Evolutionary conservation across 2,888 invertebrate genomes (phyloP).

Genomic region (Pyrrhia umbra): DNA sequence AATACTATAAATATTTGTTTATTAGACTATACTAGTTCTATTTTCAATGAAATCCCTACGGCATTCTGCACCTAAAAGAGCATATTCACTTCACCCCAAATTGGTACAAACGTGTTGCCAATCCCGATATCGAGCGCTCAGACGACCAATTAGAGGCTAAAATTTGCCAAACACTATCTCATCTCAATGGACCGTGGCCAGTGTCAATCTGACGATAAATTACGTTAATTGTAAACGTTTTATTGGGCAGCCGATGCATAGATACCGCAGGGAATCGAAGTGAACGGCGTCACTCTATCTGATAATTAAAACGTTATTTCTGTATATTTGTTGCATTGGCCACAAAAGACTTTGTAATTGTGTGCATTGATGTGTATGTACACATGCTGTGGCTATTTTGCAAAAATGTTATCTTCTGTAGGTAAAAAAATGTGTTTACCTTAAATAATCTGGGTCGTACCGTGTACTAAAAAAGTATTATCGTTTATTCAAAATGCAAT

Average conservation of each 20-base stretch:
- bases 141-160: conserved; percentile 50
- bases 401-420: not conserved
- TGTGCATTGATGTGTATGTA: not conserved
- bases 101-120: conserved; percentile 26
- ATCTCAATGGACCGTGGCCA: conserved; percentile 52
- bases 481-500: conserved; percentile 45
- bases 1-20: not conserved
- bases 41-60: not conserved
- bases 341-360: conserved; percentile 23
- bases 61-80: conserved; percentile 9
- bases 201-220: conserved; percentile 77
- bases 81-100: conserved; percentile 21
- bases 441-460: conserved; percentile 1
- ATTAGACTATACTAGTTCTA: not conserved
- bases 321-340: conserved; percentile 31
- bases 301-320: conserved; percentile 53
- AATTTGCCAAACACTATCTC: conserved; percentile 52
- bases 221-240: conserved; percentile 77
- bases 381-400: not conserved
- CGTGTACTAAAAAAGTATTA: conserved; percentile 4
- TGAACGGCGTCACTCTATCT: conserved; percentile 50
- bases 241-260: conserved; percentile 76
- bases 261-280: conserved; percentile 62
- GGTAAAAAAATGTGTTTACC: not conserved
- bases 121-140: conserved; percentile 25